These are phyloP conservation scores for Euwallacea fornicatus DNA, from an alignment of 1,140 invertebrate species.

Conservation along the genomic window DNA sequence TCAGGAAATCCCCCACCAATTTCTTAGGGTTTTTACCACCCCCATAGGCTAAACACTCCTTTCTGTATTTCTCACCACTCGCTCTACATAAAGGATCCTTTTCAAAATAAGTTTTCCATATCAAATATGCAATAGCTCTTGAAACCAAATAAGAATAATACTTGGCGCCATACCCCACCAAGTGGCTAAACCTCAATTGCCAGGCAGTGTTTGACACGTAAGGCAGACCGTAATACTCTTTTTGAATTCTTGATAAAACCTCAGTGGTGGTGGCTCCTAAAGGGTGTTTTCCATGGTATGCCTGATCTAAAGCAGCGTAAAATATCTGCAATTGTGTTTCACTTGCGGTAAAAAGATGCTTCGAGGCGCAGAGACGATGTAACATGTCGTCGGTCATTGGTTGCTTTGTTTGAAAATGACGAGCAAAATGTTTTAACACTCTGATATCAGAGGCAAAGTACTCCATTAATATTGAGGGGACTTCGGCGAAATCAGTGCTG, in stretches of 20 bases:
- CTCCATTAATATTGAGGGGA: constrained; percentile 98
- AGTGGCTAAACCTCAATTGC: constrained; percentile 94
- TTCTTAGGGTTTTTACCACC: constrained; percentile 78
- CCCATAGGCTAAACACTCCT: constrained; percentile 82
- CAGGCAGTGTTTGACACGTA: constrained; percentile 91
- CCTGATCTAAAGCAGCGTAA: constrained; percentile 87
- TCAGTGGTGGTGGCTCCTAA: constrained; percentile 69
- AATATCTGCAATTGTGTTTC: constrained; percentile 92
- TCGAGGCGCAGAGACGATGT: constrained; percentile 77
- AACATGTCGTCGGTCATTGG: constrained; percentile 78
- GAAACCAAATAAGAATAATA: constrained; percentile 98
- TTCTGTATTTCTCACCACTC: constrained; percentile 76
- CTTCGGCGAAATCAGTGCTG: constrained; percentile 97
- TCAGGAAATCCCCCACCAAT: constrained; percentile 73
- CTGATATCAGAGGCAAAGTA: constrained; percentile 91
- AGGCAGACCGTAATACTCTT: constrained; percentile 81
- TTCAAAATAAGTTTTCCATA: constrained; percentile 90
- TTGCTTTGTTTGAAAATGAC: constrained; percentile 88
- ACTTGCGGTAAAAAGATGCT: constrained; percentile 82
- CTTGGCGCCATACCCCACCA: constrained; percentile 97
- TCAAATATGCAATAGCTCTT: constrained; percentile 86
- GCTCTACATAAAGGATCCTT: constrained; percentile 76
- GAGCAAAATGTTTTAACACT: constrained; percentile 83
- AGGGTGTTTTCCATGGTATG: constrained; percentile 73
- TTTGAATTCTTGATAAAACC: constrained; percentile 78